Evolutionary conservation across 1,140 invertebrate species (phyloP), one percentile per base, ranked within the genome.

Genomic region (Popillia japonica): DNA sequence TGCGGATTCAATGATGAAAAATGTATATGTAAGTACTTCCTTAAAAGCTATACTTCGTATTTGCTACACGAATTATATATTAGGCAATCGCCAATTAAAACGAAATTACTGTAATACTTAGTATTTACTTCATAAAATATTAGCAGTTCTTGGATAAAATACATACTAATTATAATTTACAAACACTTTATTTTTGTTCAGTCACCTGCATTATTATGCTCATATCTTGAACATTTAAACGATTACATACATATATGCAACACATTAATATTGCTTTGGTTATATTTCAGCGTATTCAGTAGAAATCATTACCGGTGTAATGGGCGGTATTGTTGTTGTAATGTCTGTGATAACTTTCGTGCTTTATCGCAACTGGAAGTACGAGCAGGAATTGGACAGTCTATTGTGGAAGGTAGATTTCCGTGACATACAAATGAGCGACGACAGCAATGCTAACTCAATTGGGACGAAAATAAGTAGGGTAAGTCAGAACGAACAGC

Each of bases 381-480:
- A 98, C 85, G 97, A 99, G 84, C 96, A 98, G 84, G 97, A 98
- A 84, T 88, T 99, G 77, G 97, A 98, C 82, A 96, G 94, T 61
- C 87, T 98, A 20, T 89, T 99, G 0, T 99, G 97, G 97, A 98
- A 98, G 87, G 94, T 99, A 23, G 97, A 99, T 87, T 97, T 93
- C 86, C 93, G 93, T 79, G 97, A 99, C 80, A 94, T 96, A 73
- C 91, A 94, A 84, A 89, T 92, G 77, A 91, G 90, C 78, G 90
- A 92, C 27, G 87, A 88, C 55, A 40, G 79, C 8, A 83, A 81
- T 77, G 40, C 78, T 2, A 83, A 78, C 64, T 68, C 76, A 10
- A 72, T 78, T 34, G 82, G 83, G 0, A 87, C 87, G 84, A 90
- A 90, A 87, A 85, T 89, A 85, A 89, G 90, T 84, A 90, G 75